Percentiles rank a stretch among this genome's conserved stretches.
These are phyloP conservation scores for Cliona cf. orientalis DNA, from an alignment of 37 sponge, comb jelly and placozoan genomes.

Conservation along the genomic window DNA sequence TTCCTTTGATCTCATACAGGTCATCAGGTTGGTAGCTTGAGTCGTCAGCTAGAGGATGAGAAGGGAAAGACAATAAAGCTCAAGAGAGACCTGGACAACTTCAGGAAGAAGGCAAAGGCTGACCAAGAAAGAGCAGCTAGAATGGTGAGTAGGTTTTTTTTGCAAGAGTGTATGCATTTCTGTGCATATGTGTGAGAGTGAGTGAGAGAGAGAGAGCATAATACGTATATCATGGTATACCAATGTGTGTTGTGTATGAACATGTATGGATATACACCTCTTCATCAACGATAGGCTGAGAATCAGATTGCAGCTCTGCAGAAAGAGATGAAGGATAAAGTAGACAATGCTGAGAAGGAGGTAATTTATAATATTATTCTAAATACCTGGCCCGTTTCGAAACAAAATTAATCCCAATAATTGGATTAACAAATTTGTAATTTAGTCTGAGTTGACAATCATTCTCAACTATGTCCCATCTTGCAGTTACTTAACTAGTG, in stretches of 20 bases:
- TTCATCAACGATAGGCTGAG: constrained; percentile 61
- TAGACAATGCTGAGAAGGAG: constrained; percentile 47
- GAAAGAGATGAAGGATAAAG: constrained; percentile 63
- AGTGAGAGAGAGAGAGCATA: no score
- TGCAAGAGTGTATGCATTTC: not conserved
- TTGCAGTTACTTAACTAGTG: no score
- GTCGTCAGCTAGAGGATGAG: constrained; percentile 40
- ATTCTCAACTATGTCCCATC: no score
- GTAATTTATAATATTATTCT: constrained; percentile 26
- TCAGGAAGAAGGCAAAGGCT: constrained; percentile 49
- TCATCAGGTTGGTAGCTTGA: constrained; percentile 28
- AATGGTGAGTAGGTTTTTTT: constrained; percentile 39
- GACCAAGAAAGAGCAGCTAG: constrained; percentile 54
- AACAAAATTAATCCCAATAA: no score
- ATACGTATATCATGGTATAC: no score
- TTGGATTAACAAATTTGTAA: no score
- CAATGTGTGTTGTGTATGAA: no score
- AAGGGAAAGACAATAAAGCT: constrained; percentile 50
- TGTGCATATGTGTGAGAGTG: no score
- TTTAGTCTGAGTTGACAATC: no score
- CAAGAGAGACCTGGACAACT: constrained; percentile 52
- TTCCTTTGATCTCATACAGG: not conserved
- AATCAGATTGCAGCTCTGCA: constrained; percentile 52
- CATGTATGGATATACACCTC: no score
- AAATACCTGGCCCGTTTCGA: no score